A percentile compares a stretch with the other conserved stretches of the same genome.
These are phyloP conservation scores for Parotocinclus haroldoi DNA, from an alignment of 2,797 vertebrate genomes.

Conservation along the genomic window DNA sequence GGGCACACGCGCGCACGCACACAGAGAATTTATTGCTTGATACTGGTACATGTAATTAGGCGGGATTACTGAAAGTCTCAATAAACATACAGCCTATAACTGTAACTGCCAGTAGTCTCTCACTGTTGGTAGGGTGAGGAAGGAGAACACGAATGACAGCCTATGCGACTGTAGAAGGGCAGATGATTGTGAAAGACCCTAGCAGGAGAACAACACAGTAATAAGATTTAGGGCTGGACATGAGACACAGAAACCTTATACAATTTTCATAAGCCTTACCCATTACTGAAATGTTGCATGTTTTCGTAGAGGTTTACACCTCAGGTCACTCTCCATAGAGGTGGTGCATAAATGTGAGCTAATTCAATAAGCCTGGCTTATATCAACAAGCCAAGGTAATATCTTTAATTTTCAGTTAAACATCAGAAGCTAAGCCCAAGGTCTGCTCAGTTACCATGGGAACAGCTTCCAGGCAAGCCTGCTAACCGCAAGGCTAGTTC, in stretches of 20 bases:
- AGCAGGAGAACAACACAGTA: constrained; percentile 29
- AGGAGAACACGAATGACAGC: constrained; percentile 4
- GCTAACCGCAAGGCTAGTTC: no score
- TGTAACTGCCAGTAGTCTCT: constrained; percentile 12
- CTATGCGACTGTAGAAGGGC: constrained; percentile 20
- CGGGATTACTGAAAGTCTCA: constrained; percentile 2
- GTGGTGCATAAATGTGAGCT: no score
- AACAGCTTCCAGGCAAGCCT: no score
- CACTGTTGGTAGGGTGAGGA: constrained; percentile 21
- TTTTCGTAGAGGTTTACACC: constrained; percentile 23
- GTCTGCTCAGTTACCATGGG: no score
- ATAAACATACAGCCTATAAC: constrained; percentile 8
- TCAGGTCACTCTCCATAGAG: neutral
- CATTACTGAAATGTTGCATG: constrained; percentile 2
- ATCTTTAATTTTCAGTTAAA: no score
- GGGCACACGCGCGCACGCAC: neutral
- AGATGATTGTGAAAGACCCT: constrained; percentile 25
- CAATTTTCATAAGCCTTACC: constrained; percentile 20
- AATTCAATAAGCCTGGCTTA: no score
- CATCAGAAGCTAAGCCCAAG: no score
- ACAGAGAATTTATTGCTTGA: neutral
- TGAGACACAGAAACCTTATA: constrained; percentile 8
- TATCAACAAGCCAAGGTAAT: no score
- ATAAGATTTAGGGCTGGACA: constrained; percentile 31
- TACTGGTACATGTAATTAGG: constrained; percentile 17